These are phyloP conservation scores for Nudaria mundana DNA, from an alignment of 2,888 invertebrate genomes.

Conservation along the genomic window DNA sequence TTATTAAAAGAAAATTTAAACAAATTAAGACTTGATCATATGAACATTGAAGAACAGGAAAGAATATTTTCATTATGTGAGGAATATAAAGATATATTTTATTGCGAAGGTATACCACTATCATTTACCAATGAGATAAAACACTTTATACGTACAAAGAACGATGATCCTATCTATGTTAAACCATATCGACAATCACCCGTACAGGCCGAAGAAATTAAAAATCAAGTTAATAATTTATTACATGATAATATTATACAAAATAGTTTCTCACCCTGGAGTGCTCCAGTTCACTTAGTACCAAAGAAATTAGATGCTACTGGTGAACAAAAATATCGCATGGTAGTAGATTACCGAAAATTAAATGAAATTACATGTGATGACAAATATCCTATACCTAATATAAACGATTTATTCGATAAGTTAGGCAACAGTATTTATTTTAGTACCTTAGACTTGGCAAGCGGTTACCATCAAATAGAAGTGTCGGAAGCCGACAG, in stretches of 20 bases:
- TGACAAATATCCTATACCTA: background rate
- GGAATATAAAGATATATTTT: constrained; percentile 39
- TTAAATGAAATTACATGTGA: background rate
- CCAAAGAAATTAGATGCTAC: constrained; percentile 43
- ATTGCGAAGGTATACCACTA: constrained; percentile 31
- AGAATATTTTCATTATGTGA: constrained; percentile 22
- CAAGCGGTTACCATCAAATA: background rate
- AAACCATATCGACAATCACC: constrained; percentile 1
- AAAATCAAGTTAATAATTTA: constrained; percentile 26
- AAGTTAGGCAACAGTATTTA: background rate
- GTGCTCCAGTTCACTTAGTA: constrained; percentile 42
- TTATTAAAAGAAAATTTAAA: background rate
- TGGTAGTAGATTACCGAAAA: background rate
- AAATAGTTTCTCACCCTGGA: constrained; percentile 39
- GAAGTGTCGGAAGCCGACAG: background rate
- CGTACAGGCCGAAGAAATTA: constrained; percentile 17
- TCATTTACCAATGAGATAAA: constrained; percentile 14
- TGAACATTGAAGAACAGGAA: constrained; percentile 34
- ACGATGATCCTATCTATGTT: constrained; percentile 3
- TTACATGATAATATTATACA: constrained; percentile 29
- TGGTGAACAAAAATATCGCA: constrained; percentile 24
- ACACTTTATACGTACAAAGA: background rate
- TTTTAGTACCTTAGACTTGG: background rate
- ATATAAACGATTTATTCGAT: background rate
- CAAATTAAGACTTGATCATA: constrained; percentile 20